phyloP scores from a whole-genome alignment of 2,888 invertebrate species.

The Toxonevra muliebris region DNA sequence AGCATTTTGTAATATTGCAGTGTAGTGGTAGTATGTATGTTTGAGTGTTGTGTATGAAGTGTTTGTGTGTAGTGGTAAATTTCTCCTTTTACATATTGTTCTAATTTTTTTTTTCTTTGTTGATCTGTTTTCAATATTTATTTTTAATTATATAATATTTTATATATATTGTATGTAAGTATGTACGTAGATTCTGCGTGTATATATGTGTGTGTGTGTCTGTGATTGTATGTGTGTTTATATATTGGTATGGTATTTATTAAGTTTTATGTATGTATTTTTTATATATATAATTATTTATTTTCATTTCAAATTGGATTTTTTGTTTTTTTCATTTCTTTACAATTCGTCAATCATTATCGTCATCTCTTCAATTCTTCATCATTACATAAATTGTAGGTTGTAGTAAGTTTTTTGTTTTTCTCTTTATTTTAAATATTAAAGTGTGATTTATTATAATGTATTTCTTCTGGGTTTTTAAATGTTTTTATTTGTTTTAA shows the following conservation, averaged over 20 bases:
- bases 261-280: constrained; percentile 15
- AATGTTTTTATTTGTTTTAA: constrained; percentile 30
- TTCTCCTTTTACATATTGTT: too few relatives aligned
- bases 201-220: neutral
- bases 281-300: constrained; percentile 11
- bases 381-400: constrained; percentile 10
- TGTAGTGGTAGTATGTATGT: constrained; percentile 3
- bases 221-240: constrained; percentile 4
- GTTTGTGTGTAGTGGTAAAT: too few relatives aligned
- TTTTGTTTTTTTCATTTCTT: too few relatives aligned
- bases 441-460: constrained; percentile 34
- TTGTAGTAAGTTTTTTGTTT: constrained; percentile 17
- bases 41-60: constrained; percentile 3
- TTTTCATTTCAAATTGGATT: constrained; percentile 7
- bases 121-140: too few relatives aligned
- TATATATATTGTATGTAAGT: neutral
- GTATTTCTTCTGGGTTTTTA: constrained; percentile 12
- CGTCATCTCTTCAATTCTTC: neutral
- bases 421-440: constrained; percentile 30
- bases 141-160: constrained; percentile 10
- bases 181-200: neutral
- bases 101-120: too few relatives aligned
- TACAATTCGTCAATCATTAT: too few relatives aligned
- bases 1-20: neutral
- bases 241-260: constrained; percentile 16